phyloP scores from a whole-genome alignment of 2,113 vertebrate species.

The Myotis davidii region DNA sequence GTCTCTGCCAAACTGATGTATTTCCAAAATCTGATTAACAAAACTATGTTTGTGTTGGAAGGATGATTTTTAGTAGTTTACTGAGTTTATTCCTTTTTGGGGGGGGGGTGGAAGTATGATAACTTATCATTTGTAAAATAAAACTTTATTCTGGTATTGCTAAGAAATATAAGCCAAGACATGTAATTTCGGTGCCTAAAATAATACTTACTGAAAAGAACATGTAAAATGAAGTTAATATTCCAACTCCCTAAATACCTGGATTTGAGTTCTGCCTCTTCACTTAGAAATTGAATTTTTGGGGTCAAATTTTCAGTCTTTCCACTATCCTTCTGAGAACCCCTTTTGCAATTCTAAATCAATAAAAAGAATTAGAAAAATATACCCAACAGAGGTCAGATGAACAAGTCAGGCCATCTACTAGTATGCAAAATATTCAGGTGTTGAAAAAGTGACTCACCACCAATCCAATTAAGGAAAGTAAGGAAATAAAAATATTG shows the following conservation, averaged over 20 bases:
- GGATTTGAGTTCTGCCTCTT: neutral
- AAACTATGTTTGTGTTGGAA: neutral
- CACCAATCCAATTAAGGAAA: constrained; percentile 74
- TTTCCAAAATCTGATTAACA: neutral
- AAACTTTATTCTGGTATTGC: constrained; percentile 2
- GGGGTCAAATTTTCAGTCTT: neutral
- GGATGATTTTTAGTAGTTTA: neutral
- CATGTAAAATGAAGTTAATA: neutral
- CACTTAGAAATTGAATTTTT: neutral
- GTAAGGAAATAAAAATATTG: constrained; percentile 89
- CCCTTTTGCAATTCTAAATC: constrained; percentile 8
- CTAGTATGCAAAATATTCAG: neutral
- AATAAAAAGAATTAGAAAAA: constrained; percentile 19
- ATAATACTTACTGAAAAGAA: neutral
- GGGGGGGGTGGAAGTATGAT: neutral
- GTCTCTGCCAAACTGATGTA: neutral
- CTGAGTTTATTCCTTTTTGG: neutral
- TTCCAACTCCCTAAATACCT: neutral
- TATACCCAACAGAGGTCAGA: neutral
- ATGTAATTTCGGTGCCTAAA: constrained; percentile 9
- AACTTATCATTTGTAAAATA: constrained; percentile 40
- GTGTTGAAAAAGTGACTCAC: neutral
- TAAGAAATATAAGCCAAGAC: neutral
- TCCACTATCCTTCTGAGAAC: neutral
- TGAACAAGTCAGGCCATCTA: neutral